Evolutionary conservation across 2,113 vertebrate species (phyloP), one percentile per base, ranked within the genome.

Genomic region (Rattus norvegicus): DNA sequence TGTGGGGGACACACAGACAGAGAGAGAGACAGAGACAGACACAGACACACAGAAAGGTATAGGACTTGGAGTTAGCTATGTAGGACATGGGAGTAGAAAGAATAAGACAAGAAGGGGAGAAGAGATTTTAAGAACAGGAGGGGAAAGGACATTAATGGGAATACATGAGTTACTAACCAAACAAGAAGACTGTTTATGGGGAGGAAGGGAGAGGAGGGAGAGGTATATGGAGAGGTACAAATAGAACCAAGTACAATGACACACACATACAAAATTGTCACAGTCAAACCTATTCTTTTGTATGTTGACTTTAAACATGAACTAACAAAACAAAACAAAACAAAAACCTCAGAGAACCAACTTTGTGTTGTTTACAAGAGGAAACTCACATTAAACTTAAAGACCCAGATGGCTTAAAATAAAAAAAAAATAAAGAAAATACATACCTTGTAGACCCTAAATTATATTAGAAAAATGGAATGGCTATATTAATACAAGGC

Each of bases 401-500:
- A 95, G 52, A 11, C 69, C 76, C 0, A 61, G 26, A 75, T 28
- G 39, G 14, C 14, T 92, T 94, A 52, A 95, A 91, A 80, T 33
- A 81, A 30, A 81, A 33, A 39, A 63, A 52, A 95, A 91, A 80
- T 33, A 81, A 30, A 81, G n/a, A 39, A 63, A 83, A 67, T 73
- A 47, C 67, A 80, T 3, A 80, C 54, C 19, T 85, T 91, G 54
- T 9, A 91, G 91, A 86, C 10, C 20, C 28, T 79, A 52, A n/a
- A 19, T 36, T 88, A 39, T 91, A 56, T 43, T 54, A 95, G 43
- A 75, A 80, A 93, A 43, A 4, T 87, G 36, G 69, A 65, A 33
- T 69, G 61, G 14, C 61, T 96, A 61, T 88, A 39, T 76, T 92
- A 94, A 90, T 87, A 77, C 63, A 33, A 83, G 90, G 69, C 43